Base-by-base conservation (phyloP, 1,140 invertebrate species). In the Gryllus bimaculatus region DNA sequence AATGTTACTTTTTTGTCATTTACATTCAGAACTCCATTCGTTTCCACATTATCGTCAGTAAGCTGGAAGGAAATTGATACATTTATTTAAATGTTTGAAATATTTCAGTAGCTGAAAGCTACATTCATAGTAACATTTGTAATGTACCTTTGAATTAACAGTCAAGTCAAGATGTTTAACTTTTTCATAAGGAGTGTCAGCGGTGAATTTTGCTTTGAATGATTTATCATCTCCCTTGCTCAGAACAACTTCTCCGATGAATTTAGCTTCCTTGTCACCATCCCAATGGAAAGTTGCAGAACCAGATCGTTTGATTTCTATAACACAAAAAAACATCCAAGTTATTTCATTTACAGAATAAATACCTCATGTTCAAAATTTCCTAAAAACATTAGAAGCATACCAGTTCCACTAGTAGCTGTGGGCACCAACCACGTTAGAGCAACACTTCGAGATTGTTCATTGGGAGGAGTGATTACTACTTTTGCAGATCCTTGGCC, bases 1-100 rank as follows among this genome's bases (percentile, higher is more conserved):
- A 79, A 20, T 48, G 73, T 75, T 47, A 75, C 4, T 48, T 75
- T 79, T 73, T 79, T 79, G 73, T 79, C 78, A 49, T 79, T 48
- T 73, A 79, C 26, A 75, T 20, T 77, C 6, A 77, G 76, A 20
- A 20, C 12, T 8, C 47, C 15, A 48, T 77, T 48, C 7, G 76
- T 77, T 39, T 48, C 48, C 8, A 10, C 20, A n/a, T 77, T 13
- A 49, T 66, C 18, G 10, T 66, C 54, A 39, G 26, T 39, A 39
- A 39, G 26, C 26, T 39, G 26, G 26, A 39, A 39, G 26, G 26
- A 39, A 39, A 39, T 39, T 39, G 26, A 39, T 39, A 39, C 26
- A 39, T 39, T 39, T 39, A 39, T 39, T n/a, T 39, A 39, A 39
- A 2, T 39, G 26, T 39, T 39, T 39, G 5, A 39, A 39, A 39